These are phyloP conservation scores for Capricornis sumatraensis DNA, from an alignment of 2,113 vertebrate species.

Conservation along the genomic window DNA sequence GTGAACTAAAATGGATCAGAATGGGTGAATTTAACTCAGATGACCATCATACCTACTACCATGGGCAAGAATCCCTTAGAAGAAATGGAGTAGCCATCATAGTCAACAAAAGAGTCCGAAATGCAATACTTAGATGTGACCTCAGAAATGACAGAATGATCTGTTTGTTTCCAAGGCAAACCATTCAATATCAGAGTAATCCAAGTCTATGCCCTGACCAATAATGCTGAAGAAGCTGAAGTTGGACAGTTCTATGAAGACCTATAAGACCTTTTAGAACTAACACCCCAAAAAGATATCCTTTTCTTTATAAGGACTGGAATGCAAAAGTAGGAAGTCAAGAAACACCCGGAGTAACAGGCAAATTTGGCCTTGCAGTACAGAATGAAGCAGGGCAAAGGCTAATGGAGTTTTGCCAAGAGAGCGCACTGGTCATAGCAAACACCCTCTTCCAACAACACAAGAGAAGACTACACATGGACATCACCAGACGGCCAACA, in stretches of 20 bases:
- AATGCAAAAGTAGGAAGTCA: background rate
- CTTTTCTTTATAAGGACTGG: background rate
- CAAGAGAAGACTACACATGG: background rate
- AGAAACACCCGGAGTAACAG: background rate
- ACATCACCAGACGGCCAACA: rapidly evolving
- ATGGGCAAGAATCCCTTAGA: background rate
- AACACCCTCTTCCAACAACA: background rate
- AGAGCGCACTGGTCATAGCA: background rate
- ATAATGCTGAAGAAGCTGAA: background rate
- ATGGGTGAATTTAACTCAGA: background rate
- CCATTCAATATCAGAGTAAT: rapidly evolving
- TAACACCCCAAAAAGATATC: background rate
- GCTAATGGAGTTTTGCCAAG: background rate
- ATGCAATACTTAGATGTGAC: background rate
- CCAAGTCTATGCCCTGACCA: background rate
- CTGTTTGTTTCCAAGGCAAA: background rate
- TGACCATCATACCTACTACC: background rate
- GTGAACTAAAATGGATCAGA: rapidly evolving
- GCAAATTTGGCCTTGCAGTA: background rate
- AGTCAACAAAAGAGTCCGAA: background rate
- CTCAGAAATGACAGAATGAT: background rate
- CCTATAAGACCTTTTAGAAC: background rate
- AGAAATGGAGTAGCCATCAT: background rate
- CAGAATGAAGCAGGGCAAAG: background rate
- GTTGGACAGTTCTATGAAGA: background rate